Percentiles rank a stretch among this genome's conserved stretches.
phyloP scores from a whole-genome alignment of 2,797 vertebrate genomes.

The Apodemus agrarius region DNA sequence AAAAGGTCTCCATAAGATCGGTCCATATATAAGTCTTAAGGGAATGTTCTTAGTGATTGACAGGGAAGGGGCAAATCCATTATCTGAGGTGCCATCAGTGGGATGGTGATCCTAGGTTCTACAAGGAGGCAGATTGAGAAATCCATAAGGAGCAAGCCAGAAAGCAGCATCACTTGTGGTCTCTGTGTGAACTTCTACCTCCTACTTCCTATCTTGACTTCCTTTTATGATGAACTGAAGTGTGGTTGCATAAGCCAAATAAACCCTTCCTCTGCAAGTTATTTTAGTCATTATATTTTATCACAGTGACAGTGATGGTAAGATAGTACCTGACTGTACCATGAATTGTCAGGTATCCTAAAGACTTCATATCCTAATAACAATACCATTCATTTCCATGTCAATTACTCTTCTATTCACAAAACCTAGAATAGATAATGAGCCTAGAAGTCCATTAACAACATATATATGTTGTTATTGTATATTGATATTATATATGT shows the following conservation, averaged over 20 bases:
- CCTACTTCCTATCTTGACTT: background rate
- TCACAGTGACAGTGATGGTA: background rate
- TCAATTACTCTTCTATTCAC: background rate
- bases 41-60: background rate
- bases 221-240: background rate
- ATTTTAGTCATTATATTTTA: background rate
- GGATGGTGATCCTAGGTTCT: background rate
- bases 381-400: no score
- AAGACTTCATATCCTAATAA: background rate
- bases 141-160: background rate
- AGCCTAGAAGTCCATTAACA: background rate
- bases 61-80: background rate
- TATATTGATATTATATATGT: no score
- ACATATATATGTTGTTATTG: no score
- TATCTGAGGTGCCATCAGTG: background rate
- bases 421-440: background rate
- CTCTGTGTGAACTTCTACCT: background rate
- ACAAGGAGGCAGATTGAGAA: background rate
- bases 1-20: background rate
- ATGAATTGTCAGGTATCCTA: background rate
- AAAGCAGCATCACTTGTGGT: background rate
- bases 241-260: background rate
- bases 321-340: background rate
- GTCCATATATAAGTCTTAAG: background rate
- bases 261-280: no score